Conservation (phyloP, 2,888 invertebrate genomes). For the Mythimna loreyi region DNA sequence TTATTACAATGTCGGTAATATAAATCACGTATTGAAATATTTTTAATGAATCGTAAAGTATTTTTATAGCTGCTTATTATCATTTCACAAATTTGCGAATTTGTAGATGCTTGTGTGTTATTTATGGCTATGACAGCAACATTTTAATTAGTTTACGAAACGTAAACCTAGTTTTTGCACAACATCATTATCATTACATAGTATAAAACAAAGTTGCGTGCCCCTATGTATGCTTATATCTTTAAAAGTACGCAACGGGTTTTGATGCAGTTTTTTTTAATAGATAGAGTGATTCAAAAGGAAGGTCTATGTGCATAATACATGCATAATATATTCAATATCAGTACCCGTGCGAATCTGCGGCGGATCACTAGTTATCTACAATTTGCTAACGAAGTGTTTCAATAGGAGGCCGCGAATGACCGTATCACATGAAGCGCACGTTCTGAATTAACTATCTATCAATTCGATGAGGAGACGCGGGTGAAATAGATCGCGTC, state of each 20-base stretch:
- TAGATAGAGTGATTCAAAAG: too few species aligned
- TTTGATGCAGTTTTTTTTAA: too few species aligned
- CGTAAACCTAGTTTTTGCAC: conserved; percentile 23
- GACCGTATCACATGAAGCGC: conserved; percentile 50
- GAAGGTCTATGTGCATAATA: too few species aligned
- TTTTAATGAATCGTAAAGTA: conserved; percentile 46
- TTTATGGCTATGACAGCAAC: conserved; percentile 34
- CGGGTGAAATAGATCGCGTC: conserved; percentile 66
- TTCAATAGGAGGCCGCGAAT: conserved; percentile 24
- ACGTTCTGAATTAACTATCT: conserved; percentile 67
- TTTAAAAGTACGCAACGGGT: too few species aligned
- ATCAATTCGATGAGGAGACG: conserved; percentile 62
- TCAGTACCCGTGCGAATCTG: too few species aligned
- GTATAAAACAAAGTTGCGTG: too few species aligned
- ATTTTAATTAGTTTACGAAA: conserved; percentile 16
- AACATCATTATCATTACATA: too few species aligned
- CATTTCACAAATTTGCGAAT: conserved; percentile 39
- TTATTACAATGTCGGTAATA: conserved; percentile 46
- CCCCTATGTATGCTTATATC: too few species aligned
- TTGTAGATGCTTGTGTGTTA: background rate
- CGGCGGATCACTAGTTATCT: too few species aligned
- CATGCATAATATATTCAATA: too few species aligned
- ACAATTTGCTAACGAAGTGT: conserved; percentile 25
- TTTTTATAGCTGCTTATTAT: conserved; percentile 53
- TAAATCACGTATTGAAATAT: conserved; percentile 50